phyloP scores from a whole-genome alignment of 2,797 vertebrate species.

The Emydoidea blandingii region DNA sequence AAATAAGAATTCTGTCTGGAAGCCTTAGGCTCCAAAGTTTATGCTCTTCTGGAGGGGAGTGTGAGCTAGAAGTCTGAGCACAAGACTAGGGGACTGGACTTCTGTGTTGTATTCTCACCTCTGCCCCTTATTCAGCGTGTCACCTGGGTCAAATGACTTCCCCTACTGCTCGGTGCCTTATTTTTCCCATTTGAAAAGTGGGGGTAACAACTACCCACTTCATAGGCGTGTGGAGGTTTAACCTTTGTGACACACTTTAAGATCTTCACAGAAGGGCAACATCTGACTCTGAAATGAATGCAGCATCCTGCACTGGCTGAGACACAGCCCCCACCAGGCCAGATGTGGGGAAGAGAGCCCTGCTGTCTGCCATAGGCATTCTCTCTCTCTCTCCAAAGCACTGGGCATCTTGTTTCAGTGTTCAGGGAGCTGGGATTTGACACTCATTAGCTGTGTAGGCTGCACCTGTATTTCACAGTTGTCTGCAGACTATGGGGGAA shows the following conservation, averaged over 20 bases:
- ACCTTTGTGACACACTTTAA: background rate
- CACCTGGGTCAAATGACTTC: background rate
- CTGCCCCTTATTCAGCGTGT: background rate
- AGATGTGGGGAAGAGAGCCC: background rate
- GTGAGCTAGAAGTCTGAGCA: background rate
- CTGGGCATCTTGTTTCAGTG: background rate
- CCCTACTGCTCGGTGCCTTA: background rate
- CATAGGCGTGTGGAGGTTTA: background rate
- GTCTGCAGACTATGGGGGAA: slow-evolving; percentile 28
- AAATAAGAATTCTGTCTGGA: background rate
- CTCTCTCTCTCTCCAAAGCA: background rate
- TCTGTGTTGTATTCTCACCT: accelerated
- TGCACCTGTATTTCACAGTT: slow-evolving; percentile 26
- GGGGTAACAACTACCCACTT: background rate
- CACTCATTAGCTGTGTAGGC: slow-evolving; percentile 33
- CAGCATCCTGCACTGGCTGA: background rate
- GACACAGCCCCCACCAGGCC: background rate
- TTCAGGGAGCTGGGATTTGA: background rate
- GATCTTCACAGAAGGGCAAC: background rate
- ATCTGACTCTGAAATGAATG: accelerated
- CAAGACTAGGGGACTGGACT: background rate
- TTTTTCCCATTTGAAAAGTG: background rate
- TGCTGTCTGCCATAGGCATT: background rate
- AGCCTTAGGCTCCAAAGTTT: background rate
- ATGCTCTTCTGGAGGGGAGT: background rate